These are phyloP conservation scores for Ploceus nigricollis DNA, from an alignment of 2,113 vertebrate genomes.

Conservation along the genomic window DNA sequence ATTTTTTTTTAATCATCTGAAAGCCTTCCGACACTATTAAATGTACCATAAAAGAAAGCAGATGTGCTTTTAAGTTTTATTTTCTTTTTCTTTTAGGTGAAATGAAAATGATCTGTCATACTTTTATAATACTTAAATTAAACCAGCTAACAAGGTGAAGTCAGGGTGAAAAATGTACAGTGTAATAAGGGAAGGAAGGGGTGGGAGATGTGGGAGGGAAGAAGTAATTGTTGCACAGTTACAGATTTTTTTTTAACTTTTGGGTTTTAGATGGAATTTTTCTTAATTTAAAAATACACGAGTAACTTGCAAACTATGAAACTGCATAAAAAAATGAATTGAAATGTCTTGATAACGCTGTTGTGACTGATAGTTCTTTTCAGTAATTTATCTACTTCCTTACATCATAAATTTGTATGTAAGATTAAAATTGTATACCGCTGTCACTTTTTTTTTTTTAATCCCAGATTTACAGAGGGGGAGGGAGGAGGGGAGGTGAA, in stretches of 20 bases:
- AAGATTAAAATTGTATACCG: conserved; percentile 26
- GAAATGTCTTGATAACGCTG: conserved; percentile 33
- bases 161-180: conserved; percentile 72
- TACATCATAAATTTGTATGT: neutral
- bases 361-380: conserved; percentile 25
- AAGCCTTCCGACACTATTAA: conserved; percentile 72
- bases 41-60: conserved; percentile 69
- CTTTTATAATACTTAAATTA: conserved; percentile 73
- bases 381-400: conserved; percentile 1
- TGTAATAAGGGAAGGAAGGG: conserved; percentile 38
- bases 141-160: conserved; percentile 74
- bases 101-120: conserved; percentile 67
- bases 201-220: conserved; percentile 13
- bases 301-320: conserved; percentile 34
- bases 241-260: conserved; percentile 41
- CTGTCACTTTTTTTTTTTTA: neutral
- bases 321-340: conserved; percentile 20
- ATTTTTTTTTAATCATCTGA: conserved; percentile 61
- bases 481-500: neutral
- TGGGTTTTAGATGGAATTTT: conserved; percentile 40
- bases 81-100: conserved; percentile 67
- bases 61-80: conserved; percentile 68
- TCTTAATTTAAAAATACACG: conserved; percentile 52
- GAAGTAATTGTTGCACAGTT: conserved; percentile 51
- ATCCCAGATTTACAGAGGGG: neutral